Evolutionary conservation across 2,797 vertebrate species (phyloP).

Genomic region (Novumbra hubbsi): DNA sequence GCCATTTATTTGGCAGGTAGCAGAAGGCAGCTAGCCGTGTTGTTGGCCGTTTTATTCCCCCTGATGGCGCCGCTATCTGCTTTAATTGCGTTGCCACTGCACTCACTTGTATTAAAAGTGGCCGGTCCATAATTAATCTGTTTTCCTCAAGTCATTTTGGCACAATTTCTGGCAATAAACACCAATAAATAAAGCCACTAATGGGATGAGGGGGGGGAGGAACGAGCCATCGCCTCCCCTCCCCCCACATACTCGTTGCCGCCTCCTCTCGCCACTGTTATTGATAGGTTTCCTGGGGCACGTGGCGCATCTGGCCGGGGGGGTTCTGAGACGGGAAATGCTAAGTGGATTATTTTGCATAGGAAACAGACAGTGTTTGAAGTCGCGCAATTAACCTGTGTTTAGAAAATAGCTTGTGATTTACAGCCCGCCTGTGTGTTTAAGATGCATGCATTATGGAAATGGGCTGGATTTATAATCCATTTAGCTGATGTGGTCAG

Average conservation of each 20-base stretch:
- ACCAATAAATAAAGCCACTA: slow-evolving; percentile 84
- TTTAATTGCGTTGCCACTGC: slow-evolving; percentile 95
- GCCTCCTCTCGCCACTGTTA: slow-evolving; percentile 83
- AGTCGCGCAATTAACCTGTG: slow-evolving; percentile 97
- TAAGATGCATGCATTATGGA: slow-evolving; percentile 98
- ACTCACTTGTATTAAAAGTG: slow-evolving; percentile 99
- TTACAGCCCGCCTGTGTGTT: slow-evolving; percentile 79
- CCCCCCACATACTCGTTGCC: slow-evolving; percentile 85
- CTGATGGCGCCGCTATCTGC: slow-evolving; percentile 88
- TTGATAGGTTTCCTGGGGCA: slow-evolving; percentile 89
- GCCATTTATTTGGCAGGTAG: slow-evolving; percentile 94
- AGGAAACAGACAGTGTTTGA: slow-evolving; percentile 94
- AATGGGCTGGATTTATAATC: slow-evolving; percentile 99
- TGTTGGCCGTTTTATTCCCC: slow-evolving; percentile 85
- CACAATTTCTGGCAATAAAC: slow-evolving; percentile 99
- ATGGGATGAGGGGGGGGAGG: slow-evolving; percentile 14
- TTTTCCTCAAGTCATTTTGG: slow-evolving; percentile 97
- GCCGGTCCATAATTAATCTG: slow-evolving; percentile 94
- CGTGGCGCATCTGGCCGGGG: slow-evolving; percentile 73
- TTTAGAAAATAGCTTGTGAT: slow-evolving; percentile 90
- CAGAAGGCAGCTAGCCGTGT: slow-evolving; percentile 86
- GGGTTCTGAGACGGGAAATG: slow-evolving; percentile 80
- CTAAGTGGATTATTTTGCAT: slow-evolving; percentile 99
- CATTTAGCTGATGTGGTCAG: slow-evolving; percentile 99
- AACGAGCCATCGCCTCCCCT: slow-evolving; percentile 72